Base-by-base conservation (phyloP, 1,140 invertebrate genomes). In the Trypoxylus dichotomus region DNA sequence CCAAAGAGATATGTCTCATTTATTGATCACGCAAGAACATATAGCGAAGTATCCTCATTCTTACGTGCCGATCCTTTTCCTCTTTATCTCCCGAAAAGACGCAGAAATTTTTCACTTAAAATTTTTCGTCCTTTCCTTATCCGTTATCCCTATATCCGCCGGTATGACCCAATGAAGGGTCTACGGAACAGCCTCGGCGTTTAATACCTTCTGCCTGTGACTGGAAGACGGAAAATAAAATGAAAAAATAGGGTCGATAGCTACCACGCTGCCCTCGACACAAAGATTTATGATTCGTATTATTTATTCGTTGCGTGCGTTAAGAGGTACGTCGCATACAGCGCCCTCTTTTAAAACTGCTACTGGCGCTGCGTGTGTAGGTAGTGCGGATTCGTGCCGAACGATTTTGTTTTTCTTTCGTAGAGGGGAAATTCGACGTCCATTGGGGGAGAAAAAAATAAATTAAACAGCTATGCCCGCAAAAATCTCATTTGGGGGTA, bases 301-400 rank as follows among this genome's bases (percentile, higher is more conserved):
- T 77, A 77, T 77, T 77, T 63, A 77, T 77, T 71, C 76, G 24
- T 77, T 77, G 76, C 76, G 76, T 77, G 76, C 60, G 11, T 68
- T 32, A n/a, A 54, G 75, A 68, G 60, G 60, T 6, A 68, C 25
- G 24, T 24, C 60, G 21, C 15, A 58, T 13, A 58, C 7, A 58
- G 5, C 15, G 47, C 47, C 15, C 47, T n/a, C 47, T 21, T 7
- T 21, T 6, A 7, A n/a, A 13, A 21, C 47, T 54, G 74, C 21
- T n/a, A n/a, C n/a, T n/a, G n/a, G n/a, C 21, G 74, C 24, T 58
- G 47, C 24, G 60, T 24, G 60, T 27, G 60, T 68, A 29, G 60
- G 24, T 68, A 24, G 25, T 68, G 3, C 13, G 24, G 8, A n/a
- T 25, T 25, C 60, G 60, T 29, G 60, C 24, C 13, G 60, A 29